A percentile compares a stretch with the other conserved stretches of the same genome.
Evolutionary conservation across 2,888 invertebrate genomes (phyloP).

Genomic region (Troides helena): DNA sequence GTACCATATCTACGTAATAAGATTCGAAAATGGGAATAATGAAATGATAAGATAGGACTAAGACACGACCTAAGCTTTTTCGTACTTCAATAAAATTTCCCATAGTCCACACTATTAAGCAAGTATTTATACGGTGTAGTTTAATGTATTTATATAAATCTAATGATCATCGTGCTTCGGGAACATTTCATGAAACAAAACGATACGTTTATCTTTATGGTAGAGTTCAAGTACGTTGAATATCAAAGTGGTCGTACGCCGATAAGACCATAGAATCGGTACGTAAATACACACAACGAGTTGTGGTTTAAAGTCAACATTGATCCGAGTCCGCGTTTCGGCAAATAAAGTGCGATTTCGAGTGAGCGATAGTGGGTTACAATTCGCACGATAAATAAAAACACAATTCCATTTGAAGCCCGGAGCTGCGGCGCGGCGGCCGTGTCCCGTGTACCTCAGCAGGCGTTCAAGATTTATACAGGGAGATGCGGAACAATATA

Average conservation of each 20-base stretch:
- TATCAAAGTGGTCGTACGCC: slow-evolving; percentile 12
- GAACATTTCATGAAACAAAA: not conserved
- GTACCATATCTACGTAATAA: slow-evolving; percentile 5
- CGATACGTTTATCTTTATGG: not conserved
- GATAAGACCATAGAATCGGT: slow-evolving; percentile 16
- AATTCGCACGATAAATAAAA: slow-evolving; percentile 80
- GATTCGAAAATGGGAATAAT: slow-evolving; percentile 4
- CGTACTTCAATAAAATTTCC: slow-evolving; percentile 11
- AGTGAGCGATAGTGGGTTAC: slow-evolving; percentile 74
- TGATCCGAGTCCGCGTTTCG: slow-evolving; percentile 66
- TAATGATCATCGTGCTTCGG: not conserved
- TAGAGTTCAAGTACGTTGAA: slow-evolving; percentile 19
- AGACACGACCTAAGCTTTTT: slow-evolving; percentile 6
- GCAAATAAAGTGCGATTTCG: slow-evolving; percentile 75
- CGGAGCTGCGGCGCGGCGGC: slow-evolving; percentile 69
- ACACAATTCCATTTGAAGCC: slow-evolving; percentile 79
- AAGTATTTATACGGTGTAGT: not conserved
- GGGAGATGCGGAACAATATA: slow-evolving; percentile 78
- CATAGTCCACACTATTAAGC: slow-evolving; percentile 14
- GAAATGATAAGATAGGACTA: slow-evolving; percentile 1
- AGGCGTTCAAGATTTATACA: slow-evolving; percentile 79
- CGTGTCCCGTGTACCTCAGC: slow-evolving; percentile 79
- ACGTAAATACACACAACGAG: slow-evolving; percentile 15
- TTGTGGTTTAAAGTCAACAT: slow-evolving; percentile 30
- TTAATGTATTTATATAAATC: not conserved